phyloP scores from a whole-genome alignment of 2,113 vertebrate species.

The Chloropsis cyanopogon region DNA sequence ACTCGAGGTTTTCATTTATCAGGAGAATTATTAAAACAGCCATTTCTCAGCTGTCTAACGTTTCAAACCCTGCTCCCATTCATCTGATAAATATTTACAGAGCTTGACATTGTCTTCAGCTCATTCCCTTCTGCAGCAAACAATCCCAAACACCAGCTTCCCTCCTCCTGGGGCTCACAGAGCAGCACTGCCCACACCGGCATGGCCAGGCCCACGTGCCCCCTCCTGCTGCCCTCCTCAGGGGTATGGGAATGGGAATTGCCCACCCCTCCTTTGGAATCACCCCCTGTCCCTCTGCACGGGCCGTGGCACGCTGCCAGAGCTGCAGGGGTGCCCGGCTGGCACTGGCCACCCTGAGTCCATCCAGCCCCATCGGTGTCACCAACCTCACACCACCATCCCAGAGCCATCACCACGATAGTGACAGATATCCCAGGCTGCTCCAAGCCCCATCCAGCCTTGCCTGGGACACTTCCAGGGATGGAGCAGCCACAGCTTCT shows the following conservation, averaged over 20 bases:
- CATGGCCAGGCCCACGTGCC: not conserved
- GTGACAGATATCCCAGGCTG: too few species aligned
- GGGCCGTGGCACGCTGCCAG: accelerated
- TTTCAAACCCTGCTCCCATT: conserved; percentile 75
- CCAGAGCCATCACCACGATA: accelerated
- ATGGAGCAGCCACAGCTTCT: not conserved
- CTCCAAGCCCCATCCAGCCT: not conserved
- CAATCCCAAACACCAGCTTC: conserved; percentile 69
- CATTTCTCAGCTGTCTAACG: conserved; percentile 76
- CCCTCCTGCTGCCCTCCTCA: not conserved
- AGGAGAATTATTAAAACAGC: conserved; percentile 76
- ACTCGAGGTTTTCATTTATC: conserved; percentile 68
- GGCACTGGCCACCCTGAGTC: not conserved
- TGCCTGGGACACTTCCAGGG: not conserved
- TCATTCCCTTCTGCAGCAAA: conserved; percentile 68
- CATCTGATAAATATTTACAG: conserved; percentile 78
- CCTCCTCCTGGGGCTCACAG: not conserved
- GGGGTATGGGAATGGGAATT: not conserved
- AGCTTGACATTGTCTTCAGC: conserved; percentile 76
- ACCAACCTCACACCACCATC: accelerated
- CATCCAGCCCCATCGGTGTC: not conserved
- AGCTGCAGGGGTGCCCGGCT: accelerated
- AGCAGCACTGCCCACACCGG: accelerated
- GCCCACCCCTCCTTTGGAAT: too few species aligned
- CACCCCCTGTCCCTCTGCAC: not conserved